Evolutionary conservation across 2,888 invertebrate species (phyloP), one percentile per base, ranked within the genome.

Genomic region (Apotomis capreana): DNA sequence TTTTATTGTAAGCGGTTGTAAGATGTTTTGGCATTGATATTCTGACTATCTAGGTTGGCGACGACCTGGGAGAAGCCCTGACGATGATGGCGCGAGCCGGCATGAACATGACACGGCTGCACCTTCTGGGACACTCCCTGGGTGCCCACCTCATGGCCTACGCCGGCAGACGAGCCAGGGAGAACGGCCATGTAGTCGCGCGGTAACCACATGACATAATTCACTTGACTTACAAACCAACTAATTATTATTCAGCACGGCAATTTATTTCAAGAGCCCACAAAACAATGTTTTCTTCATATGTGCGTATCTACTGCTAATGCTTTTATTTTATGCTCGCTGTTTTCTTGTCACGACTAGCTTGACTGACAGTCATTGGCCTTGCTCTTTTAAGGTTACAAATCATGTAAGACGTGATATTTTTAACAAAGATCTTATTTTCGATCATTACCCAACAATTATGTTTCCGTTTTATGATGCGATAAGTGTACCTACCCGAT

Each of bases 141-240:
- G 93, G 93, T 2, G 92, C 91, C 1, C 93, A 93, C 63, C 73
- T 92, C 44, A 87, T 91, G 85, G 92, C 86, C 0, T 86, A 83
- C 68, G 89, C 92, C 36, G 93, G 93, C 2, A 83, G 78, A 75
- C 78, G 77, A 40, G 79, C 87, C 3, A 83, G 89, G 68, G 81
- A 84, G 58, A 76, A 75, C 0, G 88, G 90, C 8, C 78, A 81
- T 49, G 80, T 85, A 0, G 78, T 93, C 0, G 77, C 86, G 62
- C 85, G 93, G 93, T 93, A 78, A 76, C 62, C n/a, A 40, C n/a
- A 58, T 62, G 46, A 52, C 61, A 40, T 13, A 62, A 73, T 49
- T 57, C 10, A 63, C 57, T 40, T 46, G 58, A 40, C 40, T 57
- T 8, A 64, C 54, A 15, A 52, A 26, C 13, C 8, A 13, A 15